Evolutionary conservation across 1,140 invertebrate genomes (phyloP), one percentile per base, ranked within the genome.

Genomic region (Trichomalopsis sarcophagae): DNA sequence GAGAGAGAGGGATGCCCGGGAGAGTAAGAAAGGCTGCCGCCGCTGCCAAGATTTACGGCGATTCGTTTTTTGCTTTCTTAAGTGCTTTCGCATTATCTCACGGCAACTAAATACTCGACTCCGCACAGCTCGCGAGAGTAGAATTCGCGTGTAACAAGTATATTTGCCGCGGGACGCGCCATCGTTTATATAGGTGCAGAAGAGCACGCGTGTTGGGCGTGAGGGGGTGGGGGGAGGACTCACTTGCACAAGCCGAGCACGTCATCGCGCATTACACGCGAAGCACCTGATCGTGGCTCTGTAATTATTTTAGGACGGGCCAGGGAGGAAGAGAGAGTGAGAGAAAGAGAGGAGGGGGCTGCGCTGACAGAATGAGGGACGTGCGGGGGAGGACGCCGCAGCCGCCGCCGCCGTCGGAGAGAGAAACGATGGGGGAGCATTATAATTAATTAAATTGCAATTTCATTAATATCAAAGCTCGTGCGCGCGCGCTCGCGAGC

Each of bases 81-180:
- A 89, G 87, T 87, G 88, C 87, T 89, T 87, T 88, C 88, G 87
- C 87, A 89, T 89, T 89, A 89, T 89, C 88, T 88, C 87, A 68
- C 87, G 86, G 88, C 88, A 89, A 89, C 88, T 89, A 89, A 89
- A 89, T 89, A 89, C 84, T 87, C 87, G 47, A 50, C 44, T 27
- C 27, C 1, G 66, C 66, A 36, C 33, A n/a, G 23, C 68, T 13
- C 40, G 68, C 68, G 1, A n/a, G 4, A n/a, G 17, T 62, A n/a
- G 82, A 50, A 84, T 47, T 71, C 62, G 36, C 7, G 75, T 79
- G 62, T 85, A 85, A 85, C 84, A 74, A 85, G 78, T 85, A 81
- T 85, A 85, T 85, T 85, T 85, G 62, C 78, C 27, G 27, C 27
- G 27, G 50, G 13, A 30, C 13, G 74, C 17, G 36, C 2, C 33